Conservation (phyloP, 2,888 invertebrate genomes). For the Agrotis exclamationis region DNA sequence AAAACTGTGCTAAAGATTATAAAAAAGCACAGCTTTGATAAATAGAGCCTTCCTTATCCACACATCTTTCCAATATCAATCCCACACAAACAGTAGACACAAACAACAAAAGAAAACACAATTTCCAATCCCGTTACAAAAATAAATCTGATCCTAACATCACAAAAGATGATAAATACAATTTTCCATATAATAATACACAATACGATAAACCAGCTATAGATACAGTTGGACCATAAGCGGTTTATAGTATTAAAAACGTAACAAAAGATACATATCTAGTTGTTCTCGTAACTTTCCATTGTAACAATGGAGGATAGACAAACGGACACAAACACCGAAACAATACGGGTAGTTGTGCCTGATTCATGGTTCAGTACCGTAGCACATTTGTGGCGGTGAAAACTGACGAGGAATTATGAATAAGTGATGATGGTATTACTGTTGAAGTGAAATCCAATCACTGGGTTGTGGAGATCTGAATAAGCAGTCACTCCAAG, state of each 20-base stretch:
- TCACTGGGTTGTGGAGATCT: too few species aligned
- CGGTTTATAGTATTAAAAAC: constrained; percentile 73
- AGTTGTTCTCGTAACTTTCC: constrained; percentile 60
- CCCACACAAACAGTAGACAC: constrained; percentile 11
- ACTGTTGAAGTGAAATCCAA: background rate
- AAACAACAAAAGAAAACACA: constrained; percentile 48
- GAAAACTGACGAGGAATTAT: constrained; percentile 16
- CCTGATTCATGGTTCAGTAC: constrained; percentile 45
- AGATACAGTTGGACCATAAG: constrained; percentile 55
- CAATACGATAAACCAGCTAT: background rate
- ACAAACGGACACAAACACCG: constrained; percentile 56
- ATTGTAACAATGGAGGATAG: constrained; percentile 67
- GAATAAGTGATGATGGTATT: constrained; percentile 7
- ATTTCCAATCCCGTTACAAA: constrained; percentile 41
- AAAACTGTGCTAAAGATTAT: background rate
- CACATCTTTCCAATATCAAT: constrained; percentile 23
- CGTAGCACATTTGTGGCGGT: background rate
- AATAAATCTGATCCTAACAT: constrained; percentile 35
- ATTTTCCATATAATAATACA: constrained; percentile 41
- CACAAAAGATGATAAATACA: constrained; percentile 40
- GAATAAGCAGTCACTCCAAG: too few species aligned
- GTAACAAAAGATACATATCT: constrained; percentile 68
- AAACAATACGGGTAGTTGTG: constrained; percentile 46
- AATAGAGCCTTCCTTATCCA: constrained; percentile 15
- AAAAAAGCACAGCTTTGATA: background rate